Evolutionary conservation across 1,140 invertebrate species (phyloP).

Genomic region (Aphelenchoides besseyi): DNA sequence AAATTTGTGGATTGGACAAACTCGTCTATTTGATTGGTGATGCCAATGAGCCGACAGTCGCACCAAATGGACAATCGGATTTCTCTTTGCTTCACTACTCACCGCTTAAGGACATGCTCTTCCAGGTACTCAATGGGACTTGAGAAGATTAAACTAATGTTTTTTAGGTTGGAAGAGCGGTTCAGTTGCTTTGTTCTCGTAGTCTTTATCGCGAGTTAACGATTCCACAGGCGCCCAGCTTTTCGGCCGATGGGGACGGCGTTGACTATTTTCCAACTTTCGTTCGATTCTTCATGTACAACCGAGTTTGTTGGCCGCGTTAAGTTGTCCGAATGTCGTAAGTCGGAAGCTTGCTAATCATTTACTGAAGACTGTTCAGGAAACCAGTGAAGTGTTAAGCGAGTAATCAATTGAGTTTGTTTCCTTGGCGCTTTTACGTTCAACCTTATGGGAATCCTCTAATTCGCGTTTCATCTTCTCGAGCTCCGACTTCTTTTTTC

Average conservation of each 20-base stretch:
- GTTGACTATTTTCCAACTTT: constrained; percentile 57
- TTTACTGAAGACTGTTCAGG: background rate
- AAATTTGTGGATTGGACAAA: constrained; percentile 51
- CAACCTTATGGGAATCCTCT: constrained; percentile 58
- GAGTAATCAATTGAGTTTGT: constrained; percentile 43
- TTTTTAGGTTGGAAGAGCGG: constrained; percentile 54
- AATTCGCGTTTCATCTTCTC: constrained; percentile 48
- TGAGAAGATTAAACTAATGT: constrained; percentile 1
- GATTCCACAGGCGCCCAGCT: constrained; percentile 47
- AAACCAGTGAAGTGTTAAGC: constrained; percentile 42
- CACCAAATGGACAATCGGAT: constrained; percentile 9
- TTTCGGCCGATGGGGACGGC: constrained; percentile 58
- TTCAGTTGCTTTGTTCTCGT: constrained; percentile 53
- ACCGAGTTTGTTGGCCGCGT: constrained; percentile 45
- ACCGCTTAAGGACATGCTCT: constrained; percentile 52
- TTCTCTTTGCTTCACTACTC: constrained; percentile 51
- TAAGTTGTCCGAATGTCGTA: constrained; percentile 52
- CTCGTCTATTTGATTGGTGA: constrained; percentile 58
- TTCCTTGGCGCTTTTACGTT: constrained; percentile 42
- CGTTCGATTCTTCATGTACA: constrained; percentile 56
- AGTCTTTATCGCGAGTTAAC: constrained; percentile 57
- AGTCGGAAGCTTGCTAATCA: background rate
- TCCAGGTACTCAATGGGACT: constrained; percentile 40
- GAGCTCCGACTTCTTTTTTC: constrained; percentile 48
- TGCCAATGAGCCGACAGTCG: constrained; percentile 45